phyloP scores from a whole-genome alignment of 30 jellyfish, hydroid and myxozoan genomes.

The Chironex yamaguchii region DNA sequence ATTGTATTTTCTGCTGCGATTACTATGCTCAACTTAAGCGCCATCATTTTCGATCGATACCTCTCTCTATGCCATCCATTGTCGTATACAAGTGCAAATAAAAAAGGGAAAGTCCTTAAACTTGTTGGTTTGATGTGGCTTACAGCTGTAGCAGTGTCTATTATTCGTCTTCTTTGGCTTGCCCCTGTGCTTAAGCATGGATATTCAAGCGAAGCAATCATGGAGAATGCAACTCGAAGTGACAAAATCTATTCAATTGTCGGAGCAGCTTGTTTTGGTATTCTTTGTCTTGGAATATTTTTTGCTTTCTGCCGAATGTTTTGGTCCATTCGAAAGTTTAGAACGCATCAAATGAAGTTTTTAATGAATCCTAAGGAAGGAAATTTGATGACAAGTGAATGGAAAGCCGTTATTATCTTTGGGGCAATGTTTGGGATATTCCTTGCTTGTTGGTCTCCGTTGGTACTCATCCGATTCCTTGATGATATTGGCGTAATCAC shows the following conservation, averaged over 20 bases:
- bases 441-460: not conserved
- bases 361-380: not conserved
- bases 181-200: not conserved
- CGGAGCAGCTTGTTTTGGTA: not conserved
- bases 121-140: not conserved
- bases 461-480: not conserved
- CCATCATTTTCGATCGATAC: not conserved
- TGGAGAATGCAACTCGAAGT: not conserved
- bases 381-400: not conserved
- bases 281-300: not conserved
- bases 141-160: not conserved
- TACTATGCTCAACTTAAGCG: not conserved
- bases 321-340: not conserved
- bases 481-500: not conserved
- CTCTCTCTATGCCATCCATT: not conserved
- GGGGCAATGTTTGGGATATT: not conserved
- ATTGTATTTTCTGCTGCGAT: not conserved
- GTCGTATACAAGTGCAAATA: not conserved
- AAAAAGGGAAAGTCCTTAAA: not conserved
- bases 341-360: not conserved
- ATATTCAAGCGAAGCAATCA: not conserved
- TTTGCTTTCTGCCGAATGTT: not conserved
- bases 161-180: not conserved
- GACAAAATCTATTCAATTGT: not conserved
- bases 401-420: not conserved